phyloP scores from a whole-genome alignment of 1,140 invertebrate genomes.

The Chironomus tepperi region DNA sequence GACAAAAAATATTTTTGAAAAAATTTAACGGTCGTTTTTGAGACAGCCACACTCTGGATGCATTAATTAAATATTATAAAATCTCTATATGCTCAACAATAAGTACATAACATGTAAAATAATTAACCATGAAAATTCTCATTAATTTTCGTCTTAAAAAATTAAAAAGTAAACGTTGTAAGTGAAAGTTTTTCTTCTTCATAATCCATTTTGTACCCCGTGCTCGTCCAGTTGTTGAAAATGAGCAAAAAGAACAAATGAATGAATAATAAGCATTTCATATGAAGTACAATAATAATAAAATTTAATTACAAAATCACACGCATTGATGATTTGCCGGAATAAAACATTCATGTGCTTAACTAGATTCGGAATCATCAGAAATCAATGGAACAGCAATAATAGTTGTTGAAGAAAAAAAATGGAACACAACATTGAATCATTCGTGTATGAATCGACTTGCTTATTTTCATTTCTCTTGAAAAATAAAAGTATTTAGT shows the following conservation, averaged over 20 bases:
- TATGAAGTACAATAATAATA: background rate
- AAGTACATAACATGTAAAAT: background rate
- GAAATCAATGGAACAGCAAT: background rate
- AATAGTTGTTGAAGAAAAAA: background rate
- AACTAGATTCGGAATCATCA: background rate
- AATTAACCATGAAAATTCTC: conserved; percentile 9
- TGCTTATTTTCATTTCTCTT: too few species aligned
- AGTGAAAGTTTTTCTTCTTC: conserved; percentile 13
- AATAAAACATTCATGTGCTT: background rate
- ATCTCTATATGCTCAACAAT: background rate
- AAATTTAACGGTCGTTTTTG: too few species aligned
- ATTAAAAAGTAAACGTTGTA: background rate
- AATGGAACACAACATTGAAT: background rate
- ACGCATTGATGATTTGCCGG: conserved; percentile 5
- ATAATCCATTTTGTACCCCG: background rate
- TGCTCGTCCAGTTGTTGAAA: background rate
- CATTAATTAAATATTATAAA: background rate
- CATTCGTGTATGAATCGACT: background rate
- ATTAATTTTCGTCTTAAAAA: background rate
- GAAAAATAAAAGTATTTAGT: too few species aligned
- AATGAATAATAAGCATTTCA: background rate
- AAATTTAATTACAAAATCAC: conserved; percentile 15
- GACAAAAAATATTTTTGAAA: too few species aligned
- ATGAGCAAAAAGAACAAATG: conserved; percentile 11
- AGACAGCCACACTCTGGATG: too few species aligned